Percentiles rank a stretch among this genome's conserved stretches.
Evolutionary conservation across 1,140 invertebrate genomes (phyloP).

Genomic region (Metopolophium dirhodum): DNA sequence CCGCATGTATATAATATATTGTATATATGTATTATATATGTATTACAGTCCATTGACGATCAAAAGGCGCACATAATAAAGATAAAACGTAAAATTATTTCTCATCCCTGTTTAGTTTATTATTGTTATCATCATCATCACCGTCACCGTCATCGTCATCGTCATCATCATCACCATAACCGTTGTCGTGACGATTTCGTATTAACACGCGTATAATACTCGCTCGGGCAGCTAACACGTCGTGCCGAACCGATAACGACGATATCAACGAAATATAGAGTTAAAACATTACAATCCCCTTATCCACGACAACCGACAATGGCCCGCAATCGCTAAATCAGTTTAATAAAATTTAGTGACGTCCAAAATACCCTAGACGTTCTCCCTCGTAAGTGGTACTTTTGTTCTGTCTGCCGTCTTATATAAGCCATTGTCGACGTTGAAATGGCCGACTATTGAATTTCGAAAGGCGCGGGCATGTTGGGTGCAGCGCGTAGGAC

Average conservation of each 20-base stretch:
- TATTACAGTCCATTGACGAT: slow-evolving; percentile 1
- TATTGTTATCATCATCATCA: background rate
- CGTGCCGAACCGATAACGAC: background rate
- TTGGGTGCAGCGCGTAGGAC: background rate
- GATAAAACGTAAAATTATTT: slow-evolving; percentile 18
- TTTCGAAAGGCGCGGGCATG: background rate
- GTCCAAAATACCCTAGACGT: background rate
- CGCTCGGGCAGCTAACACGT: background rate
- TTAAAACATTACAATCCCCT: background rate
- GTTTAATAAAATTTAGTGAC: slow-evolving; percentile 1
- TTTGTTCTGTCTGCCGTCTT: background rate
- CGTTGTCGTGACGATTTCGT: background rate
- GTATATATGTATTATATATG: background rate
- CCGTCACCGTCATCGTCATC: too few species aligned
- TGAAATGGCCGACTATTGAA: background rate
- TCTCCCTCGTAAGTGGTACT: background rate
- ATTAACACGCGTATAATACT: background rate
- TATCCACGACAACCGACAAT: background rate
- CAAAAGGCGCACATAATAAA: background rate
- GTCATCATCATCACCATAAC: background rate
- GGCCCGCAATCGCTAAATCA: background rate
- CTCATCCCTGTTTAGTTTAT: background rate
- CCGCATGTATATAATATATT: background rate
- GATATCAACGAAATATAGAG: background rate
- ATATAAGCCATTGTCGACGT: background rate